These are phyloP conservation scores for Mya arenaria DNA, from an alignment of 1,140 invertebrate species.

Conservation along the genomic window DNA sequence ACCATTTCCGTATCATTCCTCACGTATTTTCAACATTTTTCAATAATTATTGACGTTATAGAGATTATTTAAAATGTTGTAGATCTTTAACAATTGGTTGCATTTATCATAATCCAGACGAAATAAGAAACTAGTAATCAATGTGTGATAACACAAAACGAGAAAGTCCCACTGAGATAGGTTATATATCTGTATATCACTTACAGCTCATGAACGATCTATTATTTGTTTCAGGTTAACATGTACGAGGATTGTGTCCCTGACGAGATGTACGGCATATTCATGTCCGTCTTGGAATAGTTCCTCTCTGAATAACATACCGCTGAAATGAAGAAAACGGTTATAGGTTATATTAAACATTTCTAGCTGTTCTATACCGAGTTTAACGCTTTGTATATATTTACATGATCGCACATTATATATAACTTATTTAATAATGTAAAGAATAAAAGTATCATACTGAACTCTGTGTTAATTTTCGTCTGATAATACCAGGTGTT, in stretches of 20 bases:
- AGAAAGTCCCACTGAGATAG: no score
- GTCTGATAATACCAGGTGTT: slow-evolving; percentile 19
- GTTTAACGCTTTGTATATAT: neutral
- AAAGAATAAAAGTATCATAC: neutral
- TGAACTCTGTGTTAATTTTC: slow-evolving; percentile 19
- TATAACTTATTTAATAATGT: neutral
- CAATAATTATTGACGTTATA: no score
- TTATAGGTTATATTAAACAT: neutral
- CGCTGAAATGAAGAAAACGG: neutral
- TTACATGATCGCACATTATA: neutral
- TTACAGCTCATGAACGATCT: neutral
- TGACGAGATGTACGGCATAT: slow-evolving; percentile 38
- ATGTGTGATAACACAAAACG: no score
- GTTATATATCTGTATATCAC: no score
- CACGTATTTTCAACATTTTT: no score
- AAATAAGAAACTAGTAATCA: no score
- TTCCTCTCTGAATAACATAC: neutral
- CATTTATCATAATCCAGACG: no score
- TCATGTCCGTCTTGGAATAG: slow-evolving; percentile 50
- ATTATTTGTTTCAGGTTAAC: slow-evolving; percentile 16
- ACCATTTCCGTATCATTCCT: no score
- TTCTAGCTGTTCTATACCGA: no score
- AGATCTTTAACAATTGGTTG: no score
- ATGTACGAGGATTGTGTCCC: slow-evolving; percentile 53
- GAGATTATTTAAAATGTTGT: no score